Evolutionary conservation across 2,888 invertebrate species (phyloP), one percentile per base, ranked within the genome.

Genomic region (Leptopilina drosophilae): DNA sequence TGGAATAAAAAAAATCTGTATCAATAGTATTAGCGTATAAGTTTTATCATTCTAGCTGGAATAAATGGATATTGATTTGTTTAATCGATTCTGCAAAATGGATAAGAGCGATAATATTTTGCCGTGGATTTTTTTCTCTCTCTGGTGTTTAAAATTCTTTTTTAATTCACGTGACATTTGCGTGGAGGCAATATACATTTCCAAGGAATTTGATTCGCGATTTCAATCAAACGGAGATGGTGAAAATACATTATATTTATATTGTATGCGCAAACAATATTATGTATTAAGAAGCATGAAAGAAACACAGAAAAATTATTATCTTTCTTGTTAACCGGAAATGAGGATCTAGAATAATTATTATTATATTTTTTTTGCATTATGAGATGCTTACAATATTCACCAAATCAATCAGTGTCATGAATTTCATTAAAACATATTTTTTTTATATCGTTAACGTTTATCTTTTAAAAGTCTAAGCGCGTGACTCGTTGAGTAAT

Each of bases 51-150:
- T 64, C 20, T 59, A 77, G 53, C 69, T 77, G 53, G 56, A 78
- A 80, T 65, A 69, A 53, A 73, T 78, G 77, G 66, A 62, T 79
- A 79, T 81, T 80, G 80, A 80, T 79, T 81, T 79, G 76, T 76
- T 82, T 80, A 78, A 77, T 78, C 78, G 75, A 80, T 78, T 76
- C 78, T 64, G n/a, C 64, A 62, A 64, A 73, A 77, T 69, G 64
- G 77, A 80, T 80, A 73, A 77, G 64, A 42, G 75, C 64, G 78
- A 83, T 80, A 81, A 79, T 53, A 67, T 49, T 49, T 49, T 49
- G n/a, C 49, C 49, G 49, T 11, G 12, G 11, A 49, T 49, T 49
- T 11, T 12, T 78, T 62, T 64, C 42, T 64, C n/a, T 33, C 20
- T 65, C 56, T n/a, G 3, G 42, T 42, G 42, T 42, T 64, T n/a